phyloP scores from a whole-genome alignment of 2,113 vertebrate genomes.

The Oceanites oceanicus region DNA sequence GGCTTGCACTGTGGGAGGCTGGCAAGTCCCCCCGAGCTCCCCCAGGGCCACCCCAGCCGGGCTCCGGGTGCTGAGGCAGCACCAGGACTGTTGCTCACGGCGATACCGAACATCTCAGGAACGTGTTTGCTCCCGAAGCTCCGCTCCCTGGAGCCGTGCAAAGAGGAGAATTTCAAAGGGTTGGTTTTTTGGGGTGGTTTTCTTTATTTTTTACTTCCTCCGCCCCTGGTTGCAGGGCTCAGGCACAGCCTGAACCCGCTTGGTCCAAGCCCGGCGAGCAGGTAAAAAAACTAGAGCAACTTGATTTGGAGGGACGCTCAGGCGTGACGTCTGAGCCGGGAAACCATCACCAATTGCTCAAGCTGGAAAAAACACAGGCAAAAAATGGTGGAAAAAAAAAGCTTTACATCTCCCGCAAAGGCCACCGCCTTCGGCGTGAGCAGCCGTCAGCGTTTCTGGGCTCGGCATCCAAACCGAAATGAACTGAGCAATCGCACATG shows the following conservation, averaged over 20 bases:
- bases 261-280: neutral
- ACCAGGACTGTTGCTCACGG: neutral
- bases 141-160: neutral
- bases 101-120: neutral
- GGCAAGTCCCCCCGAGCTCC: accelerated
- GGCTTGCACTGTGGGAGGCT: neutral
- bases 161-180: neutral
- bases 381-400: neutral
- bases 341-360: neutral
- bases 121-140: neutral
- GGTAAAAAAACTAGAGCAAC: neutral
- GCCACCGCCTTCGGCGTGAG: neutral
- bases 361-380: neutral
- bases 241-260: neutral
- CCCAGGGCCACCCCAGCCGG: neutral
- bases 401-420: neutral
- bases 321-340: accelerated
- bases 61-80: neutral
- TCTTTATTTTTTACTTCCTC: neutral
- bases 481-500: neutral
- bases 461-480: neutral
- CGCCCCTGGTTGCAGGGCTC: neutral
- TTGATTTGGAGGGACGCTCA: neutral
- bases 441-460: neutral
- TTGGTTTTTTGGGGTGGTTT: neutral